Percentiles rank a stretch among this genome's conserved stretches.
Evolutionary conservation across 2,888 invertebrate genomes (phyloP).

Genomic region (Troides helena): DNA sequence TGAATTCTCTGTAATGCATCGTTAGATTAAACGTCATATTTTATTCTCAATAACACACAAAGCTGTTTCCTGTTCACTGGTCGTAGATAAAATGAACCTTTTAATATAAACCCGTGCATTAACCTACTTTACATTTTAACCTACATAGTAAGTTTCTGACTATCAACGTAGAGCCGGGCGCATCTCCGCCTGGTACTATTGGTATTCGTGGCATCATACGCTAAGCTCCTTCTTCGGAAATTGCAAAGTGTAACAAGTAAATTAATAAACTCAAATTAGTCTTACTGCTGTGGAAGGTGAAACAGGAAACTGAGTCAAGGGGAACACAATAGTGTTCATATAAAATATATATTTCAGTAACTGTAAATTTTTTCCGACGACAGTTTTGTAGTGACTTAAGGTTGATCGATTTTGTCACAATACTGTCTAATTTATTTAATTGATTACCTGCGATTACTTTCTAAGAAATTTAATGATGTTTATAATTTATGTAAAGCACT

Average conservation of each 20-base stretch:
- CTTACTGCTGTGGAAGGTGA: constrained; percentile 59
- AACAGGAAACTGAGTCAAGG: constrained; percentile 59
- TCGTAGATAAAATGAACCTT: constrained; percentile 56
- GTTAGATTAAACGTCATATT: constrained; percentile 48
- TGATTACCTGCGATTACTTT: background rate
- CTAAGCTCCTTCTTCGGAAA: constrained; percentile 55
- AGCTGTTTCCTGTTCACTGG: constrained; percentile 52
- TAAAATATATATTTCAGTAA: constrained; percentile 35
- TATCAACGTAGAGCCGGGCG: constrained; percentile 65
- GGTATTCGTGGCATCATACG: constrained; percentile 65
- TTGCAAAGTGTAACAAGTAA: constrained; percentile 64
- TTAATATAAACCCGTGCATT: constrained; percentile 73
- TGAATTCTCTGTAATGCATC: constrained; percentile 55
- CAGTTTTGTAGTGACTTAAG: constrained; percentile 7
- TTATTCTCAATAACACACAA: constrained; percentile 38
- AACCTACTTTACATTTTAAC: constrained; percentile 77
- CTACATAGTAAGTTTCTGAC: constrained; percentile 70
- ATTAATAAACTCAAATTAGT: constrained; percentile 68
- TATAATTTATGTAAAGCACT: background rate
- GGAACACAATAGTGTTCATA: constrained; percentile 47
- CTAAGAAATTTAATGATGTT: background rate
- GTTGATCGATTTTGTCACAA: constrained; percentile 20
- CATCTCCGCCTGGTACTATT: constrained; percentile 73
- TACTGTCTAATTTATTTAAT: background rate
- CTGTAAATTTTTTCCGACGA: constrained; percentile 47